Conservation (phyloP, 2,888 invertebrate genomes). For the Margaritifera margaritifera region DNA sequence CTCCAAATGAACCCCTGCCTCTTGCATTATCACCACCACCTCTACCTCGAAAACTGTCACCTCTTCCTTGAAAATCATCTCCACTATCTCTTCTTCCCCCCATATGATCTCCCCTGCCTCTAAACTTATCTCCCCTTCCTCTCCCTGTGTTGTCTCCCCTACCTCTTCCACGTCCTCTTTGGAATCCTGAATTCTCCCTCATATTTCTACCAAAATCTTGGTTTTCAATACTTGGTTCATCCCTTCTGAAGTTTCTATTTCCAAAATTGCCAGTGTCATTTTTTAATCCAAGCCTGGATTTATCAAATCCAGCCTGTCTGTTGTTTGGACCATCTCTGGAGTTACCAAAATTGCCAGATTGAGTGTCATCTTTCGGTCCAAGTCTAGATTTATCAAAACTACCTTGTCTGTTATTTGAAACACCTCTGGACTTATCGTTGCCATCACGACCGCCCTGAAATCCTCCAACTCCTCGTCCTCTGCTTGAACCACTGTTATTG, state of each 20-base stretch:
- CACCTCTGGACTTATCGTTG: not conserved
- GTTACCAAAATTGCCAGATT: too few relatives aligned
- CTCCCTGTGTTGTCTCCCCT: slow-evolving; percentile 6
- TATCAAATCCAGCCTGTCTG: slow-evolving; percentile 2
- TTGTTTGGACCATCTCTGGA: not conserved
- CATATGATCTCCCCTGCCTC: slow-evolving; percentile 9
- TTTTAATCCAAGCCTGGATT: not conserved
- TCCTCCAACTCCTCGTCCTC: not conserved
- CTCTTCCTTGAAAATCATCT: slow-evolving; percentile 9
- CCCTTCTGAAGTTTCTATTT: slow-evolving; percentile 2
- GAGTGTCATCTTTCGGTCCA: not conserved
- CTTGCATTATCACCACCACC: slow-evolving; percentile 3
- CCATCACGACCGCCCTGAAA: not conserved
- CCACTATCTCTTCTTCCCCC: slow-evolving; percentile 14
- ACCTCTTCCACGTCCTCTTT: slow-evolving; percentile 9
- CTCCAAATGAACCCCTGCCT: not conserved
- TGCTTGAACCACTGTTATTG: not conserved
- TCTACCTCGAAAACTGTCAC: slow-evolving; percentile 8
- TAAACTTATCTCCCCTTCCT: slow-evolving; percentile 9
- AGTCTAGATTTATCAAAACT: slow-evolving; percentile 2
- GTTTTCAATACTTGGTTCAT: not conserved
- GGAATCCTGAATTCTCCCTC: not conserved
- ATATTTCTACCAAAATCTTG: not conserved
- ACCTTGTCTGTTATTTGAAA: not conserved
- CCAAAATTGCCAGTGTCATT: not conserved